These are phyloP conservation scores for Elaeidobius kamerunicus DNA, from an alignment of 2,888 invertebrate genomes.

Conservation along the genomic window DNA sequence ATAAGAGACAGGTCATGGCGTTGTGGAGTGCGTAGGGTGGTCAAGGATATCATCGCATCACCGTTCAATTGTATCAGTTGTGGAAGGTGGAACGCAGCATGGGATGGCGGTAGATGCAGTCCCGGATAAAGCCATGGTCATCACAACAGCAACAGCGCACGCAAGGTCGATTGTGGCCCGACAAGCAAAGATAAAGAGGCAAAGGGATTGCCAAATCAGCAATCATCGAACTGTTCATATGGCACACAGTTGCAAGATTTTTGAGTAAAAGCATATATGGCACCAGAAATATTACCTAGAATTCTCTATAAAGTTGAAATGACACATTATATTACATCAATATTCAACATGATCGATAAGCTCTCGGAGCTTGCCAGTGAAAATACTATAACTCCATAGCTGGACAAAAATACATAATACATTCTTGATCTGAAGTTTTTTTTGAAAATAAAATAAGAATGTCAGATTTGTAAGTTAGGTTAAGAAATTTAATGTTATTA, in stretches of 20 bases:
- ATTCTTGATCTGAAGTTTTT: too few relatives aligned
- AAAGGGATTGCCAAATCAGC: conserved; percentile 65
- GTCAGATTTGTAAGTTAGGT: too few relatives aligned
- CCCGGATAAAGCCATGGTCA: conserved; percentile 44
- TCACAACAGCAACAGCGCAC: conserved; percentile 38
- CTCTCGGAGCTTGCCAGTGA: too few relatives aligned
- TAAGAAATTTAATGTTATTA: too few relatives aligned
- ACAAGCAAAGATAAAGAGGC: conserved; percentile 66
- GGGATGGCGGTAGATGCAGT: conserved; percentile 14
- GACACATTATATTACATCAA: not conserved
- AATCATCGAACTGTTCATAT: conserved; percentile 41
- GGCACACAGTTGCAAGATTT: conserved; percentile 26
- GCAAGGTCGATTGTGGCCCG: conserved; percentile 52
- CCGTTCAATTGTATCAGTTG: conserved; percentile 11
- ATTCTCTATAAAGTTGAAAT: too few relatives aligned
- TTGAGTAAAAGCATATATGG: conserved; percentile 24
- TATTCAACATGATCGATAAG: not conserved
- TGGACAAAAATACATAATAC: too few relatives aligned
- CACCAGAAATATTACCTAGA: conserved; percentile 28
- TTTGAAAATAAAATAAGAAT: too few relatives aligned
- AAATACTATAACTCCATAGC: too few relatives aligned
- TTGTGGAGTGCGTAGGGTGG: conserved; percentile 6
- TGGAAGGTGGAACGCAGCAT: conserved; percentile 7
- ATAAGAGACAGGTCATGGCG: too few relatives aligned
- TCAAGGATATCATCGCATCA: conserved; percentile 17